Conservation (phyloP, 1,140 invertebrate genomes). For the Dendroctonus valens region DNA sequence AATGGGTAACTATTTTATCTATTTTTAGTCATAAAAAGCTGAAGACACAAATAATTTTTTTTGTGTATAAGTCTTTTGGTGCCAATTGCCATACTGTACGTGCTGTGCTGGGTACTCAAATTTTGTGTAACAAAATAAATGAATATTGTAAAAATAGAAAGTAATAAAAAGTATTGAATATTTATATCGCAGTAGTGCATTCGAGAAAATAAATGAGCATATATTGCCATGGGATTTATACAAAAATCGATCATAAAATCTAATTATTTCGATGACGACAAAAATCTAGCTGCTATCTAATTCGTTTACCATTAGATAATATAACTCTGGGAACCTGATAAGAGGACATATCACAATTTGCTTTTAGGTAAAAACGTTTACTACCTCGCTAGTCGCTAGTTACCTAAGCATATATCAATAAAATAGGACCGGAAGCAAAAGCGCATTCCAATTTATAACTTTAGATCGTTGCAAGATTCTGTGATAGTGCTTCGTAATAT, state of each 20-base stretch:
- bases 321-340: conserved; percentile 10
- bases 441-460: neutral
- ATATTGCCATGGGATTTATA: neutral
- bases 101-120: too few relatives aligned
- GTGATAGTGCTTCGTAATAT: too few relatives aligned
- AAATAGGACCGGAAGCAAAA: neutral
- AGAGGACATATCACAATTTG: conserved; percentile 1
- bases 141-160: too few relatives aligned
- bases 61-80: too few relatives aligned
- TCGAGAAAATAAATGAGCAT: neutral
- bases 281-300: neutral
- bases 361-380: conserved; percentile 3
- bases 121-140: too few relatives aligned
- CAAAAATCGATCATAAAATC: neutral
- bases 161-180: neutral
- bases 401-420: neutral
- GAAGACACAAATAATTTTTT: too few relatives aligned
- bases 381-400: neutral
- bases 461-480: neutral
- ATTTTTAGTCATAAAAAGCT: too few relatives aligned
- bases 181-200: neutral
- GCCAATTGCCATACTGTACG: too few relatives aligned
- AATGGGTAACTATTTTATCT: too few relatives aligned
- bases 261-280: neutral
- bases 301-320: conserved; percentile 10